Conservation (phyloP, 2,797 vertebrate species). For the Syngnathus acus region DNA sequence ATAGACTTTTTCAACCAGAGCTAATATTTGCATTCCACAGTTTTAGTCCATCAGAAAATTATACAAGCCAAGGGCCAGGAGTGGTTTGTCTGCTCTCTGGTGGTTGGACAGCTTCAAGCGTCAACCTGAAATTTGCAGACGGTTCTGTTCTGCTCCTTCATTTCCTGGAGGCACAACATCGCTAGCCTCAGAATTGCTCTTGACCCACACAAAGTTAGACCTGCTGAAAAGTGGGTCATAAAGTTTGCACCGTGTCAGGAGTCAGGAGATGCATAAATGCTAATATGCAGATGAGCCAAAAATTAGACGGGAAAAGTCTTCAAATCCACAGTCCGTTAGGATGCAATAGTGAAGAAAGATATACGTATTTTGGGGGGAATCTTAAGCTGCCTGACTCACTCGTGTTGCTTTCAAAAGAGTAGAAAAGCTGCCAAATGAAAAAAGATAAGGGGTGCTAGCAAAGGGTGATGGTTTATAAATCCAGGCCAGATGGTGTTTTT, state of each 20-base stretch:
- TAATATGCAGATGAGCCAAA: not conserved
- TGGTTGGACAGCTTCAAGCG: slow-evolving; percentile 1
- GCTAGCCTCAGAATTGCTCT: not conserved
- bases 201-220: not conserved
- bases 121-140: slow-evolving; percentile 1
- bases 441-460: no score
- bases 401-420: no score
- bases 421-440: no score
- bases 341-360: no score
- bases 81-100: not conserved
- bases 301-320: not conserved
- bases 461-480: no score
- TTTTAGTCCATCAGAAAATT: not conserved
- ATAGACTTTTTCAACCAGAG: not conserved
- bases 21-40: not conserved
- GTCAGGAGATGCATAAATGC: no score
- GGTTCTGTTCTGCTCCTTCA: not conserved
- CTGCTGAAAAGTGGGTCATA: not conserved
- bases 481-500: no score
- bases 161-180: not conserved
- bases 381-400: no score
- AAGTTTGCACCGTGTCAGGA: not conserved
- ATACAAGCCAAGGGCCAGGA: not conserved
- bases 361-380: no score
- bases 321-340: not conserved